Conservation (phyloP, 2,888 invertebrate species). For the Suillia variegata region DNA sequence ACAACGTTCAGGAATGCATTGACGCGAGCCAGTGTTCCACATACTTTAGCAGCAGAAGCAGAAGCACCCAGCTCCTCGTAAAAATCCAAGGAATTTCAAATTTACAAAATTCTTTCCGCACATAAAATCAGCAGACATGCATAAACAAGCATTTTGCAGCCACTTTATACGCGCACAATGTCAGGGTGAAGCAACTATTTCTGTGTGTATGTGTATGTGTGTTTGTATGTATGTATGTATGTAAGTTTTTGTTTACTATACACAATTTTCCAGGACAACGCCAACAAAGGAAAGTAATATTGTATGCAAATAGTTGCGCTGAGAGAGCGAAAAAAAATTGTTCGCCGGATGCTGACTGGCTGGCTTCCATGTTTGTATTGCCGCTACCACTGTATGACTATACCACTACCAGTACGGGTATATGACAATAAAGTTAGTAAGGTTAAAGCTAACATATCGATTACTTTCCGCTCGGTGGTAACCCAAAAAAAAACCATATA, state of each 20-base stretch:
- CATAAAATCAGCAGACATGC: constrained; percentile 39
- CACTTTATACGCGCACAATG: constrained; percentile 39
- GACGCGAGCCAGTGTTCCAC: not conserved
- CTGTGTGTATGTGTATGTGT: too few species aligned
- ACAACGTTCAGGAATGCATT: not conserved
- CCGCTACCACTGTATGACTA: too few species aligned
- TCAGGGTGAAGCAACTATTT: constrained; percentile 28
- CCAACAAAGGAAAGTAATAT: constrained; percentile 2
- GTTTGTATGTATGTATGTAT: constrained; percentile 1
- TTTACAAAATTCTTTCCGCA: constrained; percentile 47
- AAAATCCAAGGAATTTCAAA: constrained; percentile 45
- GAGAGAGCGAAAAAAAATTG: not conserved
- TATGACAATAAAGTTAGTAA: constrained; percentile 8
- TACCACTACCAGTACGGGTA: too few species aligned
- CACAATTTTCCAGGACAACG: not conserved
- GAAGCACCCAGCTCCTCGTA: constrained; percentile 18
- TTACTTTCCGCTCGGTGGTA: constrained; percentile 4
- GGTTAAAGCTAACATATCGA: constrained; percentile 11
- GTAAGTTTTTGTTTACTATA: too few species aligned
- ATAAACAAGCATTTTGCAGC: constrained; percentile 19
- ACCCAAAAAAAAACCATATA: constrained; percentile 15
- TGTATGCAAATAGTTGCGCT: constrained; percentile 18
- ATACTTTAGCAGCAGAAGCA: constrained; percentile 26
- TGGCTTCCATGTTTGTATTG: too few species aligned
- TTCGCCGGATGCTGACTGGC: not conserved